These are phyloP conservation scores for Gephyroberyx darwinii DNA, from an alignment of 2,797 vertebrate genomes.

Conservation along the genomic window DNA sequence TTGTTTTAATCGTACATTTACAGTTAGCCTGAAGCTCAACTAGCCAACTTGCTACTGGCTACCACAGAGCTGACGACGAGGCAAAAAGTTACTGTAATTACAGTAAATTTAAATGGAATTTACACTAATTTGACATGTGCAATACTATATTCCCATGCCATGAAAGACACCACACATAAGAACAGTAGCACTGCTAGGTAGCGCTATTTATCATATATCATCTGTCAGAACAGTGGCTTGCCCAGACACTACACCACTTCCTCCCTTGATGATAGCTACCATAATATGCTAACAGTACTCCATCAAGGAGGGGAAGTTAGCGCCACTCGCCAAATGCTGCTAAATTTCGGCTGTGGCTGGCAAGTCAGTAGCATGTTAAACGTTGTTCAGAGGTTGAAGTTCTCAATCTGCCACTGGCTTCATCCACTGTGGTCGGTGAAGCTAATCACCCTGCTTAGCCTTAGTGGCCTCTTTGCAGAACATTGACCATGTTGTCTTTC, in stretches of 20 bases:
- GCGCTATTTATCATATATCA: slow-evolving; percentile 1
- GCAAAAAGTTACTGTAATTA: slow-evolving; percentile 27
- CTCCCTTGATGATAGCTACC: neutral
- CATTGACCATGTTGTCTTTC: neutral
- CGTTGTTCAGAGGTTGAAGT: neutral
- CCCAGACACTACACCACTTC: neutral
- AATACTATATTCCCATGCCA: slow-evolving; percentile 46
- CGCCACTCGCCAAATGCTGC: slow-evolving; percentile 22
- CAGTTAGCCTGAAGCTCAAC: slow-evolving; percentile 43
- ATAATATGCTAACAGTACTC: neutral
- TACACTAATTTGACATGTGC: slow-evolving; percentile 48
- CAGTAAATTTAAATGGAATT: neutral
- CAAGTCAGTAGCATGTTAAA: neutral
- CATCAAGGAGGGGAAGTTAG: slow-evolving; percentile 32
- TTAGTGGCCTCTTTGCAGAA: too few relatives aligned
- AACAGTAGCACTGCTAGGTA: neutral
- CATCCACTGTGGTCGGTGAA: too few relatives aligned
- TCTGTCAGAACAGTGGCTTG: slow-evolving; percentile 4
- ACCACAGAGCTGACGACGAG: slow-evolving; percentile 41
- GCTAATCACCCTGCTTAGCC: too few relatives aligned
- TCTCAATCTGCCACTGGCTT: neutral
- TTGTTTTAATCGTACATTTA: slow-evolving; percentile 32
- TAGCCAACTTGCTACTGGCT: slow-evolving; percentile 26
- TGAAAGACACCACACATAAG: neutral
- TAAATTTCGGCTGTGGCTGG: neutral